These are phyloP conservation scores for Arizona elegans DNA, from an alignment of 2,113 vertebrate genomes.

Conservation along the genomic window DNA sequence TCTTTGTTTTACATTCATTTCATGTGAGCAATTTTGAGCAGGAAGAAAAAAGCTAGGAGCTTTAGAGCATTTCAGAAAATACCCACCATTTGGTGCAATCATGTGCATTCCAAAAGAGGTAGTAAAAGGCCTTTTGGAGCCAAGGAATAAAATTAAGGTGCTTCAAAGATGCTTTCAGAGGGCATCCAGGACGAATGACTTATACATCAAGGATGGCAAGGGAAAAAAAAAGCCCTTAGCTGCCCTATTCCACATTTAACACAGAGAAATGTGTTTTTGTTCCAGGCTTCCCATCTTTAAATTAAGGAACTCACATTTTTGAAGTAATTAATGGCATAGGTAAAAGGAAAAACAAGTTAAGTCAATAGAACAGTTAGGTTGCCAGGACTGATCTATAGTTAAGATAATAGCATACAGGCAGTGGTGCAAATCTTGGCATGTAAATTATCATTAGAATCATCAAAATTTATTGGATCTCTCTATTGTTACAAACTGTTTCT, in stretches of 20 bases:
- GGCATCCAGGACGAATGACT: constrained; percentile 3
- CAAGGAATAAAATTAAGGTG: constrained; percentile 19
- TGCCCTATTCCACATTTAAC: background rate
- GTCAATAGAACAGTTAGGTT: background rate
- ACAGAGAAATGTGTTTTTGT: background rate
- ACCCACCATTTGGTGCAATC: constrained; percentile 28
- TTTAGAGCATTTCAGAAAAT: constrained; percentile 15
- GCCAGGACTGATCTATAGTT: background rate
- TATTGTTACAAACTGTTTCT: background rate
- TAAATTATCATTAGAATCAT: background rate
- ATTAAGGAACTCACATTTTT: background rate
- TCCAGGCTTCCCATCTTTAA: background rate
- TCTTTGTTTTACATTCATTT: constrained; percentile 27
- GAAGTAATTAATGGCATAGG: background rate
- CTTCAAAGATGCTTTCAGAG: constrained; percentile 17
- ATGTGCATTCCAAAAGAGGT: constrained; percentile 14
- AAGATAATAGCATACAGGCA: background rate
- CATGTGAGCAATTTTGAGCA: constrained; percentile 21
- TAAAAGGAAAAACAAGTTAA: background rate
- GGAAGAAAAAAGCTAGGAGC: background rate
- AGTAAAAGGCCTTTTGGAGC: constrained; percentile 22
- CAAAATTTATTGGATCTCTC: background rate
- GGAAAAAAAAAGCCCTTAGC: background rate
- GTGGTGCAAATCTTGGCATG: background rate
- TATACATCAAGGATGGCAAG: background rate